Conservation (phyloP, 2,113 vertebrate genomes). For the Riparia riparia region DNA sequence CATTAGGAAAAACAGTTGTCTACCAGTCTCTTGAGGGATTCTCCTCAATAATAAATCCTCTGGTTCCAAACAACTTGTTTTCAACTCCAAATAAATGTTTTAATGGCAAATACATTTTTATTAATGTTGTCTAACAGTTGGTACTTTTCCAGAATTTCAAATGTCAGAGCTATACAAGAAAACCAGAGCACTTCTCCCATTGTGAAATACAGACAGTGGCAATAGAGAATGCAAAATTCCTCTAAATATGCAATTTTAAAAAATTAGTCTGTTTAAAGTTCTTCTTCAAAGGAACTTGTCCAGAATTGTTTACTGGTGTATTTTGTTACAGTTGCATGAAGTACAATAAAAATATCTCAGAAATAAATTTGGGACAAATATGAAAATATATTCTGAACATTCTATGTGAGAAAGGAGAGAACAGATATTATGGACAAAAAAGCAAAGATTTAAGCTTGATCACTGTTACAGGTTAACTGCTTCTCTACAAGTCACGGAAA, state of each 20-base stretch:
- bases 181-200: neutral
- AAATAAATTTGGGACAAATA: neutral
- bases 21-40: neutral
- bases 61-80: neutral
- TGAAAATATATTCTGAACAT: neutral
- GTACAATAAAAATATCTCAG: neutral
- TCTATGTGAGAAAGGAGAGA: neutral
- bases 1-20: neutral
- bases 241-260: neutral
- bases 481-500: neutral
- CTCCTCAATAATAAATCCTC: neutral
- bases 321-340: neutral
- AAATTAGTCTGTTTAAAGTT: accelerated
- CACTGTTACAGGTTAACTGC: neutral
- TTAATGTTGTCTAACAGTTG: neutral
- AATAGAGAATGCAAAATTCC: neutral
- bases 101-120: neutral
- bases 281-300: neutral
- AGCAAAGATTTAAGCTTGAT: neutral
- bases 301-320: neutral
- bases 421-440: neutral
- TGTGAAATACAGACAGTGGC: neutral
- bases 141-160: neutral
- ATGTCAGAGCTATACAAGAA: neutral
- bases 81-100: neutral